Base-by-base conservation (phyloP, 2,113 vertebrate species). In the Echinops telfairi region DNA sequence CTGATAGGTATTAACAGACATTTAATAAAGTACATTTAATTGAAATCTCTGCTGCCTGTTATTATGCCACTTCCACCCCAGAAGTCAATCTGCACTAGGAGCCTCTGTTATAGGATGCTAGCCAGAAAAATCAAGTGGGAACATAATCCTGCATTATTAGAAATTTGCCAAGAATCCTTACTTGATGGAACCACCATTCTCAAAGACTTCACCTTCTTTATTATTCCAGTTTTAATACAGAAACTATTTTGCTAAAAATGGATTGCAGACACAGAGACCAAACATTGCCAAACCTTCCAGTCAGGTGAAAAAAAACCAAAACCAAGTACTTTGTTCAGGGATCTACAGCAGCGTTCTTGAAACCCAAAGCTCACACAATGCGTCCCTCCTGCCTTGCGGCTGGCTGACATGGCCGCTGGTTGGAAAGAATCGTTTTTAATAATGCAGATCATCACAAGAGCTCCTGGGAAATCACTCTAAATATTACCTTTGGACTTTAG, bases 401-500 rank as follows among this genome's bases (percentile, higher is more conserved):
- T 95, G 95, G 97, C 86, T 89, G 92, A 93, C 91, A 95, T 68
- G 86, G 92, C 90, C 14, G 64, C 92, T 95, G 86, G 77, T 94
- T 95, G 81, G 75, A 95, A 97, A 94, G 9, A 96, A 86, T 92
- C 83, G 19, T 93, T 57, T 70, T 92, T 68, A 89, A 91, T 96
- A 95, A 97, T 91, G 83, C 96, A 96, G 86, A 96, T 40, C 81
- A 94, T 73, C 3, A 36, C 76, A 88, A 88, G 87, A 71, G 71
- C 97, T 98, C 92, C 0, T 66, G 85, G 43, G 89, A 86, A 97
- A 97, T 96, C 95, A 95, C 82, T 96, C 31, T 60, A 91, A 88
- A 80, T 97, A 91, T 97, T 96, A 92, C 96, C 95, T 92, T 86
- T 97, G 97, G 93, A 95, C 86, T 82, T 95, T 36, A 84, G 47